These are phyloP conservation scores for Mormoops blainvillei DNA, from an alignment of 2,113 vertebrate genomes.

Conservation along the genomic window DNA sequence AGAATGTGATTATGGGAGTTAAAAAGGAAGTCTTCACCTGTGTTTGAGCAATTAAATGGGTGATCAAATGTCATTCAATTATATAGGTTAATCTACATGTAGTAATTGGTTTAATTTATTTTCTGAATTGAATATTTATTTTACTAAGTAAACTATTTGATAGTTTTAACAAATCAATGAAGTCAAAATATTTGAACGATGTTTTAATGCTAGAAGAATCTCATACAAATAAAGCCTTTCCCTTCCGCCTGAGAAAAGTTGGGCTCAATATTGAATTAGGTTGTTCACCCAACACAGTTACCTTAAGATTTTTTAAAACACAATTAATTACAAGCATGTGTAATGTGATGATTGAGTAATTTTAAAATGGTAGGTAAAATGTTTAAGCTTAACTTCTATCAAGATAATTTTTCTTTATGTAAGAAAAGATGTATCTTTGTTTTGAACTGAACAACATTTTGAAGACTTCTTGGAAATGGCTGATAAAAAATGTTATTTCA, in stretches of 20 bases:
- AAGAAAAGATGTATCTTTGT: neutral
- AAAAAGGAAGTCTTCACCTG: neutral
- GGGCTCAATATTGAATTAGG: neutral
- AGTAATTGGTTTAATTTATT: conserved; percentile 20
- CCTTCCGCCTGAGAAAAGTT: neutral
- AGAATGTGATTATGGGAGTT: neutral
- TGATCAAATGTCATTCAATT: neutral
- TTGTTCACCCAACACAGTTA: neutral
- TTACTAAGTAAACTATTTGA: neutral
- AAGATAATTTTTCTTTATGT: neutral
- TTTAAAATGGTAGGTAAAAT: neutral
- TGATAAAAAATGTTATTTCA: neutral
- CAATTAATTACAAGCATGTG: neutral
- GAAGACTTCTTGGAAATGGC: neutral
- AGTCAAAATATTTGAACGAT: neutral
- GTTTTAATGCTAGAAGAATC: neutral
- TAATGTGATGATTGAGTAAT: neutral
- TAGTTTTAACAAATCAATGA: conserved; percentile 8
- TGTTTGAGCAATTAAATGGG: neutral
- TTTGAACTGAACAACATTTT: neutral
- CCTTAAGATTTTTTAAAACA: neutral
- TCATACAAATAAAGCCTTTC: neutral
- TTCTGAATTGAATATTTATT: conserved; percentile 24
- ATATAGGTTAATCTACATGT: neutral
- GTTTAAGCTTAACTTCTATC: neutral